Base-by-base conservation (phyloP, 2,888 invertebrate species). In the Scaptomyza polygonia region DNA sequence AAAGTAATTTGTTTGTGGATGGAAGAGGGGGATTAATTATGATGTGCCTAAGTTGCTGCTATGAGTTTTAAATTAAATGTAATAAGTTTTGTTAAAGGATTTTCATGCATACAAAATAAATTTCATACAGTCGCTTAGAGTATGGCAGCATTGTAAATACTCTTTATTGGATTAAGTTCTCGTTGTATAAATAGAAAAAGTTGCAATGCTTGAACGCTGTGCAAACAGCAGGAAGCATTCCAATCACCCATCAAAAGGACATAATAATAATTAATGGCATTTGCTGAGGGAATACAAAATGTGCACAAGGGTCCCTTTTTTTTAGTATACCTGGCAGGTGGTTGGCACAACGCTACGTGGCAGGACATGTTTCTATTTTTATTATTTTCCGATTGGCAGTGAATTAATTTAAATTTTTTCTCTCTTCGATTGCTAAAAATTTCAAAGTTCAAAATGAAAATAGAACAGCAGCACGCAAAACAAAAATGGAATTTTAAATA, bases 181-280 rank as follows among this genome's bases (percentile, higher is more conserved):
- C 52, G 67, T 76, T 67, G 59, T 69, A 58, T 82, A 64, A 62
- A 66, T 54, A 59, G 55, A 48, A 68, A 16, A 56, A 66, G 54
- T 65, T 62, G 44, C 54, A 32, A 68, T 57, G 63, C 57, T 73
- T 47, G 4, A 52, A 29, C 52, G 72, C 72, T 63, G 56, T 36
- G 48, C 16, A 51, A 70, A 52, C 75, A 77, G 72, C 74, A 59
- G 75, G 78, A 77, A 52, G 21, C 58, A 71, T 67, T 67, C 57
- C 65, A 66, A 70, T 75, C 73, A 61, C 75, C 88, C 76, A 88
- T 86, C 74, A 81, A 79, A 88, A 84, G 84, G 85, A 87, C 90
- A 89, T 91, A 91, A 90, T 89, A 89, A 89, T 91, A 91, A 91
- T 91, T 91, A 91, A 91, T 90, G 91, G 90, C 89, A 89, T 86